Conservation (phyloP, 2,888 invertebrate species). For the Hesperia comma region DNA sequence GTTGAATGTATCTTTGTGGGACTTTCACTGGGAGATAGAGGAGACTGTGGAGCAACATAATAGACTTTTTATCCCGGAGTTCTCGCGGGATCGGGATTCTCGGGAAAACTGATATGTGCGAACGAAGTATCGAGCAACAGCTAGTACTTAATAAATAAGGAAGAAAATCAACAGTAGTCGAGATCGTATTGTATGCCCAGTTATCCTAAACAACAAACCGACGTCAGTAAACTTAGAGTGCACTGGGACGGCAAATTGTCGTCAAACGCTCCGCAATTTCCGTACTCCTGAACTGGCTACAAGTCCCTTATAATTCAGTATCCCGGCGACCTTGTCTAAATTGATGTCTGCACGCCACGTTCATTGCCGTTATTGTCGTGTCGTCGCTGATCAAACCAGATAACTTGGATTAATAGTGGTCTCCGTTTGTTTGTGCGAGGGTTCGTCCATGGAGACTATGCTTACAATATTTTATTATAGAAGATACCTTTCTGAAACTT, state of each 20-base stretch:
- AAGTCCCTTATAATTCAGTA: conserved; percentile 29
- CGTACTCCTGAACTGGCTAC: conserved; percentile 5
- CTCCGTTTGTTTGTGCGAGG: conserved; percentile 14
- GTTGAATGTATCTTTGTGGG: too few species aligned
- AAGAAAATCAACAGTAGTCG: too few species aligned
- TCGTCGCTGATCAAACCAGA: conserved; percentile 26
- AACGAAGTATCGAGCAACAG: too few species aligned
- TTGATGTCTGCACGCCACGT: conserved; percentile 35
- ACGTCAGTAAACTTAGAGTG: neutral
- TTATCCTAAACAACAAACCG: neutral
- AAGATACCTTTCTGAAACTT: too few species aligned
- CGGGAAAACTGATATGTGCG: too few species aligned
- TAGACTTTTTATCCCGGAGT: too few species aligned
- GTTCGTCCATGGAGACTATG: neutral
- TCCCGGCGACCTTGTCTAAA: conserved; percentile 32
- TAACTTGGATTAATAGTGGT: conserved; percentile 25
- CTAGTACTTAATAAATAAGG: too few species aligned
- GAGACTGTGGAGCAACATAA: too few species aligned
- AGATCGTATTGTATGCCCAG: too few species aligned
- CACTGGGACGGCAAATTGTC: conserved; percentile 17
- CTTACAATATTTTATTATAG: too few species aligned
- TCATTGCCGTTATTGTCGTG: conserved; percentile 31
- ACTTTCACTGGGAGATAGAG: too few species aligned
- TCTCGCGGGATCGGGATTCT: too few species aligned
- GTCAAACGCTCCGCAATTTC: conserved; percentile 26